Percentiles rank a stretch among this genome's conserved stretches.
Conservation (phyloP, 2,888 invertebrate species). For the Monochamus alternatus region DNA sequence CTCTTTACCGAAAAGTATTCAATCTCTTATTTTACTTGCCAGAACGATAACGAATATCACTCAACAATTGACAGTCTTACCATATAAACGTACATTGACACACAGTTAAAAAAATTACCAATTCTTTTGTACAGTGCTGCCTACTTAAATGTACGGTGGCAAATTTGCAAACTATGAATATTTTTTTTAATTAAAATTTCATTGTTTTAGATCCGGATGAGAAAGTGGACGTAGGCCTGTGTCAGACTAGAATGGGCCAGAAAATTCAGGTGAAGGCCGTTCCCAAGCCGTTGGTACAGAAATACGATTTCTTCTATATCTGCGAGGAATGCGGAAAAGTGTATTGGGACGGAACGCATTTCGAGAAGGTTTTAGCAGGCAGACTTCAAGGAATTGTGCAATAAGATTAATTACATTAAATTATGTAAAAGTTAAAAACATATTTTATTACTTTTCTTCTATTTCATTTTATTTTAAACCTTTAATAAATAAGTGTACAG, state of each 20-base stretch:
- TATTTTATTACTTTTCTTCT: slow-evolving; percentile 32
- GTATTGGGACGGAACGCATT: slow-evolving; percentile 78
- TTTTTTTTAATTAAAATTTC: not conserved
- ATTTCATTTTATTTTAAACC: slow-evolving; percentile 33
- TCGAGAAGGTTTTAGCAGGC: slow-evolving; percentile 63
- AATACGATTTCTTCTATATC: slow-evolving; percentile 75
- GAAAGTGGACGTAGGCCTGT: slow-evolving; percentile 67
- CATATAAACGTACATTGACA: too few species aligned
- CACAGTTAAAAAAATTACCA: too few species aligned
- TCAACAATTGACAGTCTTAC: too few species aligned
- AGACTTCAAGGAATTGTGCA: slow-evolving; percentile 65
- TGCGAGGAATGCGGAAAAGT: slow-evolving; percentile 85
- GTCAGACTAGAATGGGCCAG: slow-evolving; percentile 74
- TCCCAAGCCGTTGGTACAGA: slow-evolving; percentile 62
- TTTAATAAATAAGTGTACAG: slow-evolving; percentile 38
- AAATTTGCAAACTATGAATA: too few species aligned
- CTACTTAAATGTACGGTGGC: too few species aligned
- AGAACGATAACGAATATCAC: too few species aligned
- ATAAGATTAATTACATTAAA: slow-evolving; percentile 38
- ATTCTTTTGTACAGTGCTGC: too few species aligned
- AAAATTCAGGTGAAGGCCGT: slow-evolving; percentile 73
- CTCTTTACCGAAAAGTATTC: too few species aligned
- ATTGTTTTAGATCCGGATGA: slow-evolving; percentile 63
- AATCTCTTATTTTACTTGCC: too few species aligned
- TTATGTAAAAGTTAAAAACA: slow-evolving; percentile 38